Conservation (phyloP, 64 coral and sea anemone species). For the Stylophora pistillata region DNA sequence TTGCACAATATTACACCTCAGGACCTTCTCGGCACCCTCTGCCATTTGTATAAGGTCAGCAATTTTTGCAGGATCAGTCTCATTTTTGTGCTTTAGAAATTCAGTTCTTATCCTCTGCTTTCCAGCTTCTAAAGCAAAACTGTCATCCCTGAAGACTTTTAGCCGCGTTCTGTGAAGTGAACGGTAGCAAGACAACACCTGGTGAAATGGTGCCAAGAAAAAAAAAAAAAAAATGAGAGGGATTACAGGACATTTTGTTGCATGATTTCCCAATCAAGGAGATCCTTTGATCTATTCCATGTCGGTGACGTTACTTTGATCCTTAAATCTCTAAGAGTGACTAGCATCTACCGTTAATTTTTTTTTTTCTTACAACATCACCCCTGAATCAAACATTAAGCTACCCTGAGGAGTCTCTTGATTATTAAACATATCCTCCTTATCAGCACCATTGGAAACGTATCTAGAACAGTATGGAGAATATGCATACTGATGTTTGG, state of each 20-base stretch:
- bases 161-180: constrained; percentile 70
- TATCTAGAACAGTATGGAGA: too few species aligned
- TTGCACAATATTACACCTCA: constrained; percentile 78
- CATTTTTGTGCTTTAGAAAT: constrained; percentile 78
- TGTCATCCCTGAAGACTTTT: constrained; percentile 78
- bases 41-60: constrained; percentile 64
- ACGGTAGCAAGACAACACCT: constrained; percentile 85
- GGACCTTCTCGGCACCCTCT: constrained; percentile 71
- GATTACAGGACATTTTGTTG: background rate
- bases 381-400: too few species aligned
- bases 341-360: too few species aligned
- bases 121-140: constrained; percentile 64
- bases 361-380: too few species aligned
- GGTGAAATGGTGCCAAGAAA: background rate
- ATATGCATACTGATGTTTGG: too few species aligned
- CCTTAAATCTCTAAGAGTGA: too few species aligned
- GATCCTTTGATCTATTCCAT: background rate
- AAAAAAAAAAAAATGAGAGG: background rate
- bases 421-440: too few species aligned
- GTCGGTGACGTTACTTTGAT: too few species aligned
- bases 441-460: too few species aligned
- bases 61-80: constrained; percentile 76
- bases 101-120: constrained; percentile 67
- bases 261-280: background rate
- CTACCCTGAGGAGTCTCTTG: too few species aligned